Conservation (phyloP, 2,888 invertebrate species). For the Melanophora roralis region DNA sequence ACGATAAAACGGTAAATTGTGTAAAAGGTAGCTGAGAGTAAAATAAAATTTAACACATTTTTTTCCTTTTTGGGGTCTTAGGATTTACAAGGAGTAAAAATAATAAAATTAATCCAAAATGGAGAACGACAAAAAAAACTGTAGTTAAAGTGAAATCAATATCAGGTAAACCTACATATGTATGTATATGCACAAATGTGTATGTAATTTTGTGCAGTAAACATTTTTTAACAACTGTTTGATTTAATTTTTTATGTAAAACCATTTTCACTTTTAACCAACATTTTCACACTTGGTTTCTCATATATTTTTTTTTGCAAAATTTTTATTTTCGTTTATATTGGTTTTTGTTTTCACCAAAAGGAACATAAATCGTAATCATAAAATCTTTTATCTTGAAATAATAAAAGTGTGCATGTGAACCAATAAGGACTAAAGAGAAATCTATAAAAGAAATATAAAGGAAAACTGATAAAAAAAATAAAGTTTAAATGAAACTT, state of each 20-base stretch:
- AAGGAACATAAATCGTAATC: neutral
- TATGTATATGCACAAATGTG: too few relatives aligned
- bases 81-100: slow-evolving; percentile 20
- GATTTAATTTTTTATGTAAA: neutral
- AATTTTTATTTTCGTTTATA: neutral
- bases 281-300: slow-evolving; percentile 42
- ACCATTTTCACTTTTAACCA: slow-evolving; percentile 37
- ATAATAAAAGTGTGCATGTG: neutral
- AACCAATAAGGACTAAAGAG: neutral
- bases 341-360: neutral
- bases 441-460: neutral
- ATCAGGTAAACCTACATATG: too few relatives aligned
- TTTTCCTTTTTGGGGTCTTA: neutral
- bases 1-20: slow-evolving; percentile 36
- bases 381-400: slow-evolving; percentile 10
- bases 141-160: slow-evolving; percentile 26
- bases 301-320: neutral
- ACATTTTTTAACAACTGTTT: neutral
- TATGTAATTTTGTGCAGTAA: neutral
- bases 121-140: neutral
- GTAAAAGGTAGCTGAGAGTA: slow-evolving; percentile 10
- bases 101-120: slow-evolving; percentile 28
- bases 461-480: neutral
- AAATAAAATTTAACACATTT: slow-evolving; percentile 30
- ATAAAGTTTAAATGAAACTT: neutral